Evolutionary conservation across 2,888 invertebrate species (phyloP).

Genomic region (Zele albiditarsus): DNA sequence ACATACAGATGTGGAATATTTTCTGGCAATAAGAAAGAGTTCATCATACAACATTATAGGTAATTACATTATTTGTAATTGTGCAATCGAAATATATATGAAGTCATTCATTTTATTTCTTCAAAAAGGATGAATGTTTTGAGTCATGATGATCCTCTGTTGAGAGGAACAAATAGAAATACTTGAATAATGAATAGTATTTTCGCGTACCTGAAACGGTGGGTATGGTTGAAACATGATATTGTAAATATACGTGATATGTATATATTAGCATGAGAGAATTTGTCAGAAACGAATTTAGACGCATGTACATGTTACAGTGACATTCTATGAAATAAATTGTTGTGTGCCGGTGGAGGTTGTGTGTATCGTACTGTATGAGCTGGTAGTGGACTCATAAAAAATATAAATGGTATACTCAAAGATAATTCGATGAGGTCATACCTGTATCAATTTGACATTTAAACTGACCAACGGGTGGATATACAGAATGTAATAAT

Average conservation of each 20-base stretch:
- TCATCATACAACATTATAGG: neutral
- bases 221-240: too few species aligned
- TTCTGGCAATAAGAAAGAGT: conserved; percentile 19
- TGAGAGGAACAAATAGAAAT: neutral
- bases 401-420: neutral
- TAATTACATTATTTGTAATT: neutral
- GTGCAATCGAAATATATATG: conserved; percentile 19
- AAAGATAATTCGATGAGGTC: neutral
- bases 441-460: neutral
- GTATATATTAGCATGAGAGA: too few species aligned
- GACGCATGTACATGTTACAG: too few species aligned
- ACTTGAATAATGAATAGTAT: too few species aligned
- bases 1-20: too few species aligned
- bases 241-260: too few species aligned
- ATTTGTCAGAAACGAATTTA: too few species aligned
- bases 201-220: too few species aligned
- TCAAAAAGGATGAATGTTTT: conserved; percentile 6
- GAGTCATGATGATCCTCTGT: neutral
- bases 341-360: neutral
- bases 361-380: neutral
- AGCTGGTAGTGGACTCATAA: neutral
- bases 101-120: conserved; percentile 33
- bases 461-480: neutral
- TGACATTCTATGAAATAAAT: too few species aligned
- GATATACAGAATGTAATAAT: neutral